phyloP scores from a whole-genome alignment of 2,888 invertebrate species.

The Nymphalis urticae region DNA sequence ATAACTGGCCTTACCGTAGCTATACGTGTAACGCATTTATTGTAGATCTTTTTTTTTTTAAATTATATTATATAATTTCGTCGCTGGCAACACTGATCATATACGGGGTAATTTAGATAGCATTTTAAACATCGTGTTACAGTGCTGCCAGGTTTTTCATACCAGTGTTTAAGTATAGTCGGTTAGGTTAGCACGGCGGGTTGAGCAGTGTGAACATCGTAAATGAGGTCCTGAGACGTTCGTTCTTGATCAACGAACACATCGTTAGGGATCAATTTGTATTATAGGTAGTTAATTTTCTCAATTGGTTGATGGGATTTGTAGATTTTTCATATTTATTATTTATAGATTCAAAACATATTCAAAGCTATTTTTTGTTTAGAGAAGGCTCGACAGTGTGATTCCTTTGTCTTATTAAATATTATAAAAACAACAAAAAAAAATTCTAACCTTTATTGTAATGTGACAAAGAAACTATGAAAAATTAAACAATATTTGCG shows the following conservation, averaged over 20 bases:
- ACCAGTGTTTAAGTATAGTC: slow-evolving; percentile 31
- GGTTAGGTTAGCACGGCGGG: slow-evolving; percentile 25
- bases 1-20: slow-evolving; percentile 35
- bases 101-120: not conserved
- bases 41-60: slow-evolving; percentile 17
- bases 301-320: slow-evolving; percentile 42
- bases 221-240: slow-evolving; percentile 14
- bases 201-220: slow-evolving; percentile 9
- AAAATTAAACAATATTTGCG: too few species aligned
- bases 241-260: slow-evolving; percentile 35
- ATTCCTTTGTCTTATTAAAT: too few species aligned
- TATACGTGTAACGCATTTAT: slow-evolving; percentile 28
- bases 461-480: too few species aligned
- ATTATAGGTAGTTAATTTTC: slow-evolving; percentile 58
- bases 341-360: not conserved
- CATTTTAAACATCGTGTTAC: not conserved
- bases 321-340: slow-evolving; percentile 24
- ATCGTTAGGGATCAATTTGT: slow-evolving; percentile 41
- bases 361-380: not conserved
- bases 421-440: too few species aligned
- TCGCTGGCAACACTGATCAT: slow-evolving; percentile 31
- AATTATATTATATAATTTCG: slow-evolving; percentile 10
- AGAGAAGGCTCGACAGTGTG: too few species aligned
- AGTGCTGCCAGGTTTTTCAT: slow-evolving; percentile 34
- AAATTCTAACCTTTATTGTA: too few species aligned